These are phyloP conservation scores for Maccullochella peelii DNA, from an alignment of 2,113 vertebrate genomes.

Conservation along the genomic window DNA sequence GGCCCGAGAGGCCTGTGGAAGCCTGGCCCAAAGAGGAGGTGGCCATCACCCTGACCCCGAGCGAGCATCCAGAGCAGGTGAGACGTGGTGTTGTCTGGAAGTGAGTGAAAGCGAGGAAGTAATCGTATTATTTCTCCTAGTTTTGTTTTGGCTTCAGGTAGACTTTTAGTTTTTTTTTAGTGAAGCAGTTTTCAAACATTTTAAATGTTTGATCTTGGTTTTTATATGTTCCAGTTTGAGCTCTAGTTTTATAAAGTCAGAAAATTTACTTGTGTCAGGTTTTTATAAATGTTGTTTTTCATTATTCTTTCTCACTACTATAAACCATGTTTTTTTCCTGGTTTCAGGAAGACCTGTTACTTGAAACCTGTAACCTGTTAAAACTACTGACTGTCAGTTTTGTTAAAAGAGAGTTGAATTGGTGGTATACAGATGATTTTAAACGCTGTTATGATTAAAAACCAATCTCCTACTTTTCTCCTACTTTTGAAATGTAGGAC, in stretches of 20 bases:
- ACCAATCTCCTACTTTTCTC: background rate
- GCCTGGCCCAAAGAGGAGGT: constrained; percentile 72
- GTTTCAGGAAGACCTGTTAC: background rate
- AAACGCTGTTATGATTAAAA: background rate
- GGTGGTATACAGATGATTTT: background rate
- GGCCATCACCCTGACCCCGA: constrained; percentile 74
- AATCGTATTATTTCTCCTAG: background rate
- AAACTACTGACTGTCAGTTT: background rate
- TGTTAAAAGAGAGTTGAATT: background rate
- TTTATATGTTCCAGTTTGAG: constrained; percentile 1
- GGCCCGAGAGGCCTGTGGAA: constrained; percentile 54
- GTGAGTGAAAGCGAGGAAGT: background rate
- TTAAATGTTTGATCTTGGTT: background rate
- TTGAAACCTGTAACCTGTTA: background rate
- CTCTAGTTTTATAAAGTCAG: background rate
- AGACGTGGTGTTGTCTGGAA: constrained; percentile 12
- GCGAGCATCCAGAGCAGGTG: constrained; percentile 80
- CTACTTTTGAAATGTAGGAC: background rate
- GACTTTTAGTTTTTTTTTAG: background rate
- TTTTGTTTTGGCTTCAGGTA: background rate
- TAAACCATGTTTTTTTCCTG: too few species aligned
- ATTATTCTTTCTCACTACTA: background rate
- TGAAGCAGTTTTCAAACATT: background rate
- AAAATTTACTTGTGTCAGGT: background rate
- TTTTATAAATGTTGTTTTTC: background rate